These are phyloP conservation scores for Poecilus cupreus DNA, from an alignment of 2,888 invertebrate genomes.

Conservation along the genomic window DNA sequence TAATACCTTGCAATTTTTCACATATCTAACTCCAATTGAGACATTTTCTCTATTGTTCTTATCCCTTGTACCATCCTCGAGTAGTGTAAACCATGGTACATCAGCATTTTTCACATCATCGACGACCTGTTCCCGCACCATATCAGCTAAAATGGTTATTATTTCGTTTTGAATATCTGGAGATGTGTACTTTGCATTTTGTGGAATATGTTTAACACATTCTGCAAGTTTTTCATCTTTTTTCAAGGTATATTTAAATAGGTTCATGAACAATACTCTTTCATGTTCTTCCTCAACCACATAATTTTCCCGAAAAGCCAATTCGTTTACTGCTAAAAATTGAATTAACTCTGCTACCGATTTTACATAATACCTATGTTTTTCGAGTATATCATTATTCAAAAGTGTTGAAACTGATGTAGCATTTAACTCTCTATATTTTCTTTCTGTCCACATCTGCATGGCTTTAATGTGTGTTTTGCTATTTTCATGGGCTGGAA, in stretches of 20 bases:
- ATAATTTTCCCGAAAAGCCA: conserved; percentile 66
- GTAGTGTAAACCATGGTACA: conserved; percentile 32
- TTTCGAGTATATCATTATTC: too few relatives aligned
- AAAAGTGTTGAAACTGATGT: neutral
- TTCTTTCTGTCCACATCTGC: conserved; percentile 40
- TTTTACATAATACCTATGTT: too few relatives aligned
- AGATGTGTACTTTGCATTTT: conserved; percentile 30
- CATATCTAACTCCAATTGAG: conserved; percentile 9
- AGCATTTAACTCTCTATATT: neutral
- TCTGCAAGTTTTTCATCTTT: neutral
- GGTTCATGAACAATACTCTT: conserved; percentile 35
- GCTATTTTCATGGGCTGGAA: conserved; percentile 30
- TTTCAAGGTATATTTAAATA: too few relatives aligned
- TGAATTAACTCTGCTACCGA: too few relatives aligned
- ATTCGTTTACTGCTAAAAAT: conserved; percentile 64
- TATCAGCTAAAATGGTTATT: conserved; percentile 42
- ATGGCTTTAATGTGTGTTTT: conserved; percentile 23
- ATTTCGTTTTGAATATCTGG: conserved; percentile 52
- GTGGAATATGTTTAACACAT: conserved; percentile 10
- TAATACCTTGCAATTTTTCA: conserved; percentile 18
- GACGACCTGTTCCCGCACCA: conserved; percentile 15
- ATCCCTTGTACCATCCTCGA: conserved; percentile 42
- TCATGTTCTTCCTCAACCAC: conserved; percentile 36
- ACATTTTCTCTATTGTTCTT: conserved; percentile 45
- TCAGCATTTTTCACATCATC: conserved; percentile 40